Percentiles rank a stretch among this genome's conserved stretches.
phyloP scores from a whole-genome alignment of 2,113 vertebrate species.

The Ammodytes dubius region DNA sequence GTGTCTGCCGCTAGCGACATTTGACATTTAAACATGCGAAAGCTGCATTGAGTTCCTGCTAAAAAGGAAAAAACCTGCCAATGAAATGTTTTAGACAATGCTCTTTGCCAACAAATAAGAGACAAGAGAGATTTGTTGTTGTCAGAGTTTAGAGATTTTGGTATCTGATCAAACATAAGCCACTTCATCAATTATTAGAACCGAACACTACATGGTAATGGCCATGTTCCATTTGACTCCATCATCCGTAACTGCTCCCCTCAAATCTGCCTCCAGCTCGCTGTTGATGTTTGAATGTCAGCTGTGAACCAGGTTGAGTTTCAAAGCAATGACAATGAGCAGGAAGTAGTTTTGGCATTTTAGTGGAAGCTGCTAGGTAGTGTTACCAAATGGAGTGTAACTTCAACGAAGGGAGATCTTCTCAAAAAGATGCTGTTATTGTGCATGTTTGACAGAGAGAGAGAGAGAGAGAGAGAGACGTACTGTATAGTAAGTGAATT shows the following conservation, averaged over 20 bases:
- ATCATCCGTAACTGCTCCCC: not conserved
- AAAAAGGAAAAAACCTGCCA: not conserved
- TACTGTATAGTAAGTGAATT: not conserved
- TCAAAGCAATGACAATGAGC: not conserved
- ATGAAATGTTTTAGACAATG: not conserved
- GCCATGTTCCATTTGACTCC: not conserved
- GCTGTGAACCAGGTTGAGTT: not conserved
- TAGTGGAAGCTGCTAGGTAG: no score
- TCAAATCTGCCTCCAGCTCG: not conserved
- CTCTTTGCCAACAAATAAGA: not conserved
- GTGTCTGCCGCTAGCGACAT: not conserved
- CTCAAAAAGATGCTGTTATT: not conserved
- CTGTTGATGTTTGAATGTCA: not conserved
- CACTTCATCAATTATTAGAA: not conserved
- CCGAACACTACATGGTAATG: not conserved
- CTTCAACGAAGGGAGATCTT: not conserved
- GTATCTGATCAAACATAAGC: not conserved
- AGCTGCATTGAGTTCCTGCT: not conserved
- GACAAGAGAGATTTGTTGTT: not conserved
- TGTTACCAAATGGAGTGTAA: not conserved
- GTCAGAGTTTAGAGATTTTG: not conserved
- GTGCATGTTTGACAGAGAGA: not conserved
- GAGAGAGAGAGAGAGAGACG: not conserved
- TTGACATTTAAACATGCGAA: not conserved
- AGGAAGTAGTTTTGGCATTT: not conserved